These are phyloP conservation scores for Eumaeus atala DNA, from an alignment of 1,140 invertebrate species.

Conservation along the genomic window DNA sequence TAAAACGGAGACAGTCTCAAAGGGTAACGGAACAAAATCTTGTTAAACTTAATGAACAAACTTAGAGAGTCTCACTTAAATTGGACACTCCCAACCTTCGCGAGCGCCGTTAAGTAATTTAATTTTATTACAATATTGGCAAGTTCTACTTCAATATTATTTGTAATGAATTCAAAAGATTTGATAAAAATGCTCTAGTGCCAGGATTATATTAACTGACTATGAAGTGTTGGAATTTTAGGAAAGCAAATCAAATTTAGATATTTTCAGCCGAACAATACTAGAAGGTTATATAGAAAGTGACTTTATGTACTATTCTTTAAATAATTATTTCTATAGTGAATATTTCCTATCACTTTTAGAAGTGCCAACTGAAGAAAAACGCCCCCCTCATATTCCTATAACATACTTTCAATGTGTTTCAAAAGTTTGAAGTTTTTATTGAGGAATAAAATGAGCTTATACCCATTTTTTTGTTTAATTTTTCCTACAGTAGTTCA, in stretches of 20 bases:
- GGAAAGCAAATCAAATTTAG: not conserved
- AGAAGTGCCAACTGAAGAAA: too few species aligned
- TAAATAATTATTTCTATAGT: too few species aligned
- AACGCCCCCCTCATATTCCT: too few species aligned
- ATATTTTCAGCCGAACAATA: not conserved
- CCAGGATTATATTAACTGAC: too few species aligned
- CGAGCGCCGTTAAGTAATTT: conserved; percentile 28
- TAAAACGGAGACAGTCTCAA: conserved; percentile 33
- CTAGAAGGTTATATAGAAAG: not conserved
- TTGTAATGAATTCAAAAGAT: conserved; percentile 10
- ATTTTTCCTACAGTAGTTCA: too few species aligned
- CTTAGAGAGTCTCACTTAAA: conserved; percentile 47
- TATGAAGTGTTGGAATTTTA: too few species aligned
- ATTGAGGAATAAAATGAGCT: too few species aligned
- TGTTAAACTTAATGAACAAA: conserved; percentile 63
- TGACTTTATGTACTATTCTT: not conserved
- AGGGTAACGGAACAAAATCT: conserved; percentile 52
- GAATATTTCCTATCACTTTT: too few species aligned
- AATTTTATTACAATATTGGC: conserved; percentile 36
- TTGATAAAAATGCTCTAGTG: not conserved
- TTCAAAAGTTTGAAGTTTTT: too few species aligned
- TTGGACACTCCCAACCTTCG: conserved; percentile 42
- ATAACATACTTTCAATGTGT: too few species aligned
- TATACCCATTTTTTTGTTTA: too few species aligned
- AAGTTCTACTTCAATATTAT: conserved; percentile 19